Evolutionary conservation across 2,113 vertebrate genomes (phyloP).

Genomic region (Riparia riparia): DNA sequence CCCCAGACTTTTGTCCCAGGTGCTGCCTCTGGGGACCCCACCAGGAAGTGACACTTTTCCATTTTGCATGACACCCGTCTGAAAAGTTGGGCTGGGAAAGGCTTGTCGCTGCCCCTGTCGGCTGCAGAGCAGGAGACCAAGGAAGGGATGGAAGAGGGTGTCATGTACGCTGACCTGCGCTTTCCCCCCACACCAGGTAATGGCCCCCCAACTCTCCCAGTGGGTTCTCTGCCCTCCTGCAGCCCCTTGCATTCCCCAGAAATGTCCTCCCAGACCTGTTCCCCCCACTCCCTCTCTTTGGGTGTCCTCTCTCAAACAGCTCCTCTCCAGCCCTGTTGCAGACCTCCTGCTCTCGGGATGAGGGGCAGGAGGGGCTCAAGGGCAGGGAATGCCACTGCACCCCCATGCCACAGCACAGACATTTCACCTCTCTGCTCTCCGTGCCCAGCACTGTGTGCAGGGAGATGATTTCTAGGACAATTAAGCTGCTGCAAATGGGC

Average conservation of each 20-base stretch:
- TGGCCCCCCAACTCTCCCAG: background rate
- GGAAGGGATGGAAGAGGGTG: slow-evolving; percentile 7
- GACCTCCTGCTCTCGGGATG: fast-evolving
- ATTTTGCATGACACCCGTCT: background rate
- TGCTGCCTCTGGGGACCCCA: background rate
- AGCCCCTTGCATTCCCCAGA: background rate
- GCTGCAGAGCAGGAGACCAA: background rate
- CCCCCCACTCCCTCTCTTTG: fast-evolving
- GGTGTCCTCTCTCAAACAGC: background rate
- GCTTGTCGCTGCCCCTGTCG: fast-evolving
- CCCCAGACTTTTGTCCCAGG: background rate
- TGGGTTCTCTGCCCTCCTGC: background rate
- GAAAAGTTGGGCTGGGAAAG: background rate
- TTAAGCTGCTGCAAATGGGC: fast-evolving
- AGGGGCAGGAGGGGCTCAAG: background rate
- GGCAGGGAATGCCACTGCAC: background rate
- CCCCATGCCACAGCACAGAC: background rate
- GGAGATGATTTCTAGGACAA: background rate
- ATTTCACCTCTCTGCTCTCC: background rate
- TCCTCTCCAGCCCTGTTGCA: background rate
- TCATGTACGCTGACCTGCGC: background rate
- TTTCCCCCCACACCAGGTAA: slow-evolving; percentile 22
- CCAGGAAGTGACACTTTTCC: slow-evolving; percentile 37
- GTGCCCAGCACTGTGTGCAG: fast-evolving
- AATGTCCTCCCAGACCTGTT: background rate